phyloP scores from a whole-genome alignment of 1,140 invertebrate genomes.

The Drosophila setifemur region DNA sequence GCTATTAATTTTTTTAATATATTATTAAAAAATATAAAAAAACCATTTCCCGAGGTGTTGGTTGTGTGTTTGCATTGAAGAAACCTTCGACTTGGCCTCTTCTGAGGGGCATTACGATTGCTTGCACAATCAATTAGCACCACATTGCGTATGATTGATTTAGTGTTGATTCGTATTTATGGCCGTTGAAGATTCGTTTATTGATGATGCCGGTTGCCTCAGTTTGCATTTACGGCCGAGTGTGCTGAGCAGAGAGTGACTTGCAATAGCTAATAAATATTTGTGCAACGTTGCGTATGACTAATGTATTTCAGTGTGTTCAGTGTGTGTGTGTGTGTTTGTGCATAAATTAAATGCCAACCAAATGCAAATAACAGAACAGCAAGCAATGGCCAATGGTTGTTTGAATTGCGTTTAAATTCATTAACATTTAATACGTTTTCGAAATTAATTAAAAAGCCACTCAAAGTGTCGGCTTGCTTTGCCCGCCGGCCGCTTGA shows the following conservation, averaged over 20 bases:
- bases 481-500: conserved; percentile 8
- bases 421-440: conserved; percentile 56
- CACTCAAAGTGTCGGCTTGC: conserved; percentile 45
- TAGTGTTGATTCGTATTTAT: conserved; percentile 35
- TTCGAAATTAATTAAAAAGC: conserved; percentile 63
- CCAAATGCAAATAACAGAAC: conserved; percentile 22
- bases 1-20: too few relatives aligned
- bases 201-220: conserved; percentile 22
- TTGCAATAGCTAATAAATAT: conserved; percentile 68
- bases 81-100: background rate
- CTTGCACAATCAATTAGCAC: conserved; percentile 54
- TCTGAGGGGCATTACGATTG: background rate
- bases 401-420: conserved; percentile 63
- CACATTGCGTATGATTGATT: conserved; percentile 72
- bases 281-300: conserved; percentile 70
- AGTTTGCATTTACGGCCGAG: conserved; percentile 10
- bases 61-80: background rate
- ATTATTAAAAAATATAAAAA: too few relatives aligned
- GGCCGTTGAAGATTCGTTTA: conserved; percentile 40
- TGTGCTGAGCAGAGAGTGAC: conserved; percentile 13
- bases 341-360: conserved; percentile 65
- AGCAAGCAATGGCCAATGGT: conserved; percentile 22
- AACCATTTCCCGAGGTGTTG: background rate
- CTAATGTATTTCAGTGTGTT: conserved; percentile 20
- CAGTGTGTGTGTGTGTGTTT: conserved; percentile 2